Percentiles rank a stretch among this genome's conserved stretches.
phyloP scores from a whole-genome alignment of 2,113 vertebrate species.

The Barbus barbus region DNA sequence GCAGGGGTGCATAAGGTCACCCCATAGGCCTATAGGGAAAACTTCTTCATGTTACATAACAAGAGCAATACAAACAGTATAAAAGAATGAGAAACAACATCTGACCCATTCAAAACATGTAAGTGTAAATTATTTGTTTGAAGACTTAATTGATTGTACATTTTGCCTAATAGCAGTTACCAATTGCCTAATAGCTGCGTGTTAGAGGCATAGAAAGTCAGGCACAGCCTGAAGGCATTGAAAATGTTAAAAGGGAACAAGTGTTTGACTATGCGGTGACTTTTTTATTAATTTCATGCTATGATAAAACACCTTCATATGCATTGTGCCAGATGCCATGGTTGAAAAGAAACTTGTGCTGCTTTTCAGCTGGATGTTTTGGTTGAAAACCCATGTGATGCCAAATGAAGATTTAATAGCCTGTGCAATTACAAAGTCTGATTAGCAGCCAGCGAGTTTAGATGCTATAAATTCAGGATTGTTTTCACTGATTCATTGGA shows the following conservation, averaged over 20 bases:
- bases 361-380: not conserved
- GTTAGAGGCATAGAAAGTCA: not conserved
- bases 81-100: not conserved
- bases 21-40: constrained; percentile 50
- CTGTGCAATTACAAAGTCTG: constrained; percentile 7
- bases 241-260: constrained; percentile 7
- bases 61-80: not conserved
- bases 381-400: not conserved
- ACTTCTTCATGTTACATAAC: constrained; percentile 47
- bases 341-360: not conserved
- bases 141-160: not conserved
- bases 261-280: not conserved
- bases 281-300: constrained; percentile 4
- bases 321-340: not conserved
- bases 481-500: constrained; percentile 2
- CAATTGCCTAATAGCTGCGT: not conserved
- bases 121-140: not conserved
- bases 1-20: constrained; percentile 2
- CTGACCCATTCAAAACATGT: too few species aligned
- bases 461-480: not conserved
- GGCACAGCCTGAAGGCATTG: not conserved
- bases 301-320: not conserved
- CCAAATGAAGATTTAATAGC: constrained; percentile 13
- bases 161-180: not conserved
- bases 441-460: not conserved